A percentile compares a stretch with the other conserved stretches of the same genome.
phyloP scores from a whole-genome alignment of 2,888 invertebrate genomes.

The Agrilus biguttatus region DNA sequence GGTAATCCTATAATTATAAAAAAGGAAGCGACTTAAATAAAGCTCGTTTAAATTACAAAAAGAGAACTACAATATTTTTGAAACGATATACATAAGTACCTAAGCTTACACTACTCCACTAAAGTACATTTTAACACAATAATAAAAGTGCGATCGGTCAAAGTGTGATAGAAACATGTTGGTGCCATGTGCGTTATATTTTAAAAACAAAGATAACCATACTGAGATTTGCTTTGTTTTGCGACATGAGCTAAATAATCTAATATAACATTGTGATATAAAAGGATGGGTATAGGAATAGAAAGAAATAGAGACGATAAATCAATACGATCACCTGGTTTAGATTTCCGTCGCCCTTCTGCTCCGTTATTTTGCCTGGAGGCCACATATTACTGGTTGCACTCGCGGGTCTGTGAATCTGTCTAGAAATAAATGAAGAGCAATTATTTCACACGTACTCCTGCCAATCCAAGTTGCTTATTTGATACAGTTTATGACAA shows the following conservation, averaged over 20 bases:
- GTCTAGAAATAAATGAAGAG: constrained; percentile 18
- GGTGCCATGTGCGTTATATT: constrained; percentile 27
- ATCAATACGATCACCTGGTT: constrained; percentile 24
- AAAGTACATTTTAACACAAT: no score
- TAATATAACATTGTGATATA: background rate
- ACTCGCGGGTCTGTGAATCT: constrained; percentile 20
- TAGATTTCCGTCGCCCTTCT: constrained; percentile 26
- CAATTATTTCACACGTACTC: no score
- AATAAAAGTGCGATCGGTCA: constrained; percentile 21
- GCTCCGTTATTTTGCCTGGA: constrained; percentile 20
- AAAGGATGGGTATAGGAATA: constrained; percentile 1
- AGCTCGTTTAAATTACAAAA: background rate
- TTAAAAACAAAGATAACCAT: constrained; percentile 11
- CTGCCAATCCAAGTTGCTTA: no score
- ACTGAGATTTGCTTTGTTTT: constrained; percentile 11
- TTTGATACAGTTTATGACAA: no score
- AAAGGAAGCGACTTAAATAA: background rate
- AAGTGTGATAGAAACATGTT: constrained; percentile 32
- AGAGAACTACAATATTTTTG: background rate
- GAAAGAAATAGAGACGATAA: constrained; percentile 4
- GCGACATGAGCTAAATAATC: constrained; percentile 7
- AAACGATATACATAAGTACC: background rate
- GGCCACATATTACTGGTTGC: constrained; percentile 17
- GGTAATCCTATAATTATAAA: constrained; percentile 43
- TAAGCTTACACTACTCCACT: constrained; percentile 3